A percentile compares a stretch with the other conserved stretches of the same genome.
Evolutionary conservation across 2,113 vertebrate genomes (phyloP).

Genomic region (Lontra canadensis): DNA sequence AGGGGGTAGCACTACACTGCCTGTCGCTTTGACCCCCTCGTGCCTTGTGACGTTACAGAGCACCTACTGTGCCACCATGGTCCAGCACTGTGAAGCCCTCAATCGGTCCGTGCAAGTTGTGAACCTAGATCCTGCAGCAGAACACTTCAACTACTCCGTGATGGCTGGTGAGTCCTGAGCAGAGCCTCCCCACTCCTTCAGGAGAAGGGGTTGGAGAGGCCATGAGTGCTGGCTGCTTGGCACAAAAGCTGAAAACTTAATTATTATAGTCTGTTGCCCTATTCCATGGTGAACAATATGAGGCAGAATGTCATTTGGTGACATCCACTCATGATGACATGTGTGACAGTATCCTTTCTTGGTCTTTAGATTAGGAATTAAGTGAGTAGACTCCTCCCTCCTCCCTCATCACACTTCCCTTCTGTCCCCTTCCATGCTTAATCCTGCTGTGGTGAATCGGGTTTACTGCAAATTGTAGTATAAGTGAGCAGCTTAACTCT

Average conservation of each 20-base stretch:
- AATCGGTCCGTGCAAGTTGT: constrained; percentile 95
- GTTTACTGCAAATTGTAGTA: neutral
- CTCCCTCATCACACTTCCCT: neutral
- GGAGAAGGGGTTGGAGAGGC: neutral
- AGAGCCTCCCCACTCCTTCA: neutral
- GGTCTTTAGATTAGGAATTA: neutral
- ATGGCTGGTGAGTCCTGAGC: constrained; percentile 90
- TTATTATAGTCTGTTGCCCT: neutral
- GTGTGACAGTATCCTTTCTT: neutral
- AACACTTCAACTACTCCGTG: constrained; percentile 93
- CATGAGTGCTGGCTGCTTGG: neutral
- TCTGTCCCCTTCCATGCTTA: neutral
- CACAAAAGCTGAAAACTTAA: neutral
- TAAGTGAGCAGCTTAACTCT: neutral
- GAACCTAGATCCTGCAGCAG: constrained; percentile 96
- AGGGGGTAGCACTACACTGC: neutral
- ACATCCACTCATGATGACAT: neutral
- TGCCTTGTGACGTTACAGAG: constrained; percentile 85
- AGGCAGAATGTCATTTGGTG: neutral
- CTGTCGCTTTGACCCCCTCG: neutral
- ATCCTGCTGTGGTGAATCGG: neutral
- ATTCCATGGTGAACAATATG: neutral
- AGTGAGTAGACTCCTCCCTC: neutral
- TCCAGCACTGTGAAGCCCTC: constrained; percentile 91
- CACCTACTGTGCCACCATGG: constrained; percentile 95